These are phyloP conservation scores for Prionailurus viverrinus DNA, from an alignment of 2,113 vertebrate species.

Conservation along the genomic window DNA sequence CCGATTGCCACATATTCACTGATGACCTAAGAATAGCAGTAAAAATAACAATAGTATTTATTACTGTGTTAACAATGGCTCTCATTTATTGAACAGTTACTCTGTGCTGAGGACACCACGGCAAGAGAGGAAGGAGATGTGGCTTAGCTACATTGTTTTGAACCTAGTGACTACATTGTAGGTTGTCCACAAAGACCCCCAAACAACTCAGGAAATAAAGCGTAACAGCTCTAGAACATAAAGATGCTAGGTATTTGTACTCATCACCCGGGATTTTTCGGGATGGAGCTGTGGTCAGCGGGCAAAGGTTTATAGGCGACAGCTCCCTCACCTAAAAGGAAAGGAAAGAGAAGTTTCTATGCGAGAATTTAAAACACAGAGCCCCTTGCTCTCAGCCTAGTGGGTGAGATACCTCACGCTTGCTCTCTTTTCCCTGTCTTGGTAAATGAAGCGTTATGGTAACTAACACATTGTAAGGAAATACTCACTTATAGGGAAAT, in stretches of 20 bases:
- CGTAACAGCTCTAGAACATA: neutral
- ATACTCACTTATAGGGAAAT: neutral
- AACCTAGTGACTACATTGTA: neutral
- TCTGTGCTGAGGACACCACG: neutral
- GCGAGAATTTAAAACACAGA: neutral
- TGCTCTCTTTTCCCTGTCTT: neutral
- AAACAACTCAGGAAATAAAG: neutral
- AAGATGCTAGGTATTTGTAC: neutral
- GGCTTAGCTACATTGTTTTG: neutral
- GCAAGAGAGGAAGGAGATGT: neutral
- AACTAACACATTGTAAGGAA: neutral
- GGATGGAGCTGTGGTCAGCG: neutral
- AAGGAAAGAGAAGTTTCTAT: neutral
- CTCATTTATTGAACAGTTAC: neutral
- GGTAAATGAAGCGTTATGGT: neutral
- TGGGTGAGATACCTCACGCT: neutral
- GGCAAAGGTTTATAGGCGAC: neutral
- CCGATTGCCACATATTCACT: constrained; percentile 46
- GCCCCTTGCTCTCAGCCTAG: neutral
- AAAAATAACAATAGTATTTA: neutral
- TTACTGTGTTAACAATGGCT: constrained; percentile 24
- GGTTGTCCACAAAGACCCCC: neutral
- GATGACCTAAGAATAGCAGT: neutral
- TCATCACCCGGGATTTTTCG: neutral
- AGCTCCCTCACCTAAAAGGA: neutral